Evolutionary conservation across 2,888 invertebrate species (phyloP).

Genomic region (Ceriagrion tenellum): DNA sequence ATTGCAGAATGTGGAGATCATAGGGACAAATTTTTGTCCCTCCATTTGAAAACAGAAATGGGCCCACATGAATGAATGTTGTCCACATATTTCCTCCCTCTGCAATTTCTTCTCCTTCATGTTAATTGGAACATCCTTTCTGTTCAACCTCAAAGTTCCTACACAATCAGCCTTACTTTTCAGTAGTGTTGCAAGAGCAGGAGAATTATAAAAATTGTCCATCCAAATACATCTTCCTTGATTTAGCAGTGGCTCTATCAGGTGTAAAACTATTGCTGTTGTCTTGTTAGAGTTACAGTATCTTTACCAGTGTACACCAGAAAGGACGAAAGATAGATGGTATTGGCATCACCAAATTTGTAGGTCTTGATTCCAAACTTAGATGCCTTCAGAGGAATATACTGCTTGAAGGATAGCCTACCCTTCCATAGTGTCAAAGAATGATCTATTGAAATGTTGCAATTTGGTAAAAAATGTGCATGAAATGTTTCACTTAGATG

Average conservation of each 20-base stretch:
- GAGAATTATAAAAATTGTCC: no score
- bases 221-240: no score
- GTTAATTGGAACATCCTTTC: not conserved
- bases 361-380: no score
- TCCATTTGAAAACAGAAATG: not conserved
- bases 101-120: constrained; percentile 33
- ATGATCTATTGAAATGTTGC: constrained; percentile 58
- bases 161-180: not conserved
- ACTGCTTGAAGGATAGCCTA: no score
- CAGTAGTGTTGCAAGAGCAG: not conserved
- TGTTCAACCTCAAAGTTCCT: no score
- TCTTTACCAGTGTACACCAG: constrained; percentile 42
- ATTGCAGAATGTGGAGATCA: constrained; percentile 30
- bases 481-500: constrained; percentile 67
- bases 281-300: constrained; percentile 18
- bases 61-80: constrained; percentile 15
- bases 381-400: no score
- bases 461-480: constrained; percentile 42
- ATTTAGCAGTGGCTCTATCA: no score
- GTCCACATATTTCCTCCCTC: not conserved
- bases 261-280: no score
- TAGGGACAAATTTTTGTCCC: not conserved
- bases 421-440: no score
- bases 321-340: constrained; percentile 47
- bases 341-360: no score